Evolutionary conservation across 2,113 vertebrate genomes (phyloP).

Genomic region (Oenanthe oenanthe): DNA sequence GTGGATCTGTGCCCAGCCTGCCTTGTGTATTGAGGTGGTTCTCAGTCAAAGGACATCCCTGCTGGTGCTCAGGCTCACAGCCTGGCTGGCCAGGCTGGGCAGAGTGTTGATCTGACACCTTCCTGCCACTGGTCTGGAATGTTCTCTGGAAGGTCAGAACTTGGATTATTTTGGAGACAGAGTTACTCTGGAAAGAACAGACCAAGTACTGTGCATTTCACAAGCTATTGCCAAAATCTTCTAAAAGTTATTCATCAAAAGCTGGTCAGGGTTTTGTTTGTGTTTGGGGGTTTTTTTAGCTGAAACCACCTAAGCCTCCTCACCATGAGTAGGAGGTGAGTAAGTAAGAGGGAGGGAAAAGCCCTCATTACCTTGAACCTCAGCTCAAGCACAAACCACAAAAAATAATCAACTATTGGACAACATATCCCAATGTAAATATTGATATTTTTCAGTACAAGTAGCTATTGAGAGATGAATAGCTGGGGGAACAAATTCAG

Average conservation of each 20-base stretch:
- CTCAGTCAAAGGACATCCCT: not conserved
- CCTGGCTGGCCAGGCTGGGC: not conserved
- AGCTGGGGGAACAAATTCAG: slow-evolving; percentile 38
- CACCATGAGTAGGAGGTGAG: not conserved
- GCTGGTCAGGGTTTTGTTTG: not conserved
- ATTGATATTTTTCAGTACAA: slow-evolving; percentile 56
- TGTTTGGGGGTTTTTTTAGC: not conserved
- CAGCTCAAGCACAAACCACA: slow-evolving; percentile 36
- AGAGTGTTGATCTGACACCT: not conserved
- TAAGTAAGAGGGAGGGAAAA: not conserved
- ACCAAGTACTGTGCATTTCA: not conserved
- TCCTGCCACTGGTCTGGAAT: not conserved
- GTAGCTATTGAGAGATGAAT: slow-evolving; percentile 67
- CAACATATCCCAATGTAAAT: slow-evolving; percentile 12
- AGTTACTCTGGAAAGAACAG: not conserved
- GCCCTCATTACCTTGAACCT: not conserved
- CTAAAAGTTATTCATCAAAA: not conserved
- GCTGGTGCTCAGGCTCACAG: not conserved
- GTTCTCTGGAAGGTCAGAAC: not conserved
- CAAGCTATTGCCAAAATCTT: not conserved
- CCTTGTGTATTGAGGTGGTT: not conserved
- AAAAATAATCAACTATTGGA: slow-evolving; percentile 46
- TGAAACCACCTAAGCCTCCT: not conserved
- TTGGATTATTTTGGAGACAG: not conserved
- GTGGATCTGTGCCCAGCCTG: not conserved